Percentiles rank a stretch among this genome's conserved stretches.
These are phyloP conservation scores for Malthinus seriepunctatus DNA, from an alignment of 2,888 invertebrate genomes.

Conservation along the genomic window DNA sequence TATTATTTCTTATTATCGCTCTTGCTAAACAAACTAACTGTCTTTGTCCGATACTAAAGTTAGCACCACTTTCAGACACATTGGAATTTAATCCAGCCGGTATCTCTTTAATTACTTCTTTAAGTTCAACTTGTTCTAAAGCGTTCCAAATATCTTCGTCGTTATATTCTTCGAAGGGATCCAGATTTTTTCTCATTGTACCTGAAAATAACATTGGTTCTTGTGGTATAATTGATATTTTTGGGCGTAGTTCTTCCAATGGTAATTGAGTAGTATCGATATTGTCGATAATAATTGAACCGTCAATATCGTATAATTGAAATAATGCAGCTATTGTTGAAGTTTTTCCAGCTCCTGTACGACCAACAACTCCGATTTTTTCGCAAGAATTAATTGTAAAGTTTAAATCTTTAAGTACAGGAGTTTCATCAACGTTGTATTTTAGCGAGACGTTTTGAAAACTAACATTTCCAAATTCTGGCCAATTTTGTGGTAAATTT, in stretches of 20 bases:
- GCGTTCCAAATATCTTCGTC: conserved; percentile 82
- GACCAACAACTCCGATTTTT: conserved; percentile 79
- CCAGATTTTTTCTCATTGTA: conserved; percentile 84
- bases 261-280: conserved; percentile 73
- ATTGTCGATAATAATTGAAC: conserved; percentile 80
- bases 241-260: conserved; percentile 73
- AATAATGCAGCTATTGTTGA: conserved; percentile 79
- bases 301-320: conserved; percentile 77
- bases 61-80: conserved; percentile 67
- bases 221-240: conserved; percentile 84
- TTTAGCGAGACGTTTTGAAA: conserved; percentile 72
- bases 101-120: conserved; percentile 59
- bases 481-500: conserved; percentile 76
- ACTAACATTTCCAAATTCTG: conserved; percentile 67
- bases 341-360: conserved; percentile 87
- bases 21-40: conserved; percentile 71
- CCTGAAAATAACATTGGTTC: conserved; percentile 88
- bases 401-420: conserved; percentile 74
- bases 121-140: conserved; percentile 58
- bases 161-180: conserved; percentile 81
- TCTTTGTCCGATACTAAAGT: conserved; percentile 56
- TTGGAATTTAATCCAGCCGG: conserved; percentile 66
- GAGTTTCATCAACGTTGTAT: conserved; percentile 71
- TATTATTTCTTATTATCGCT: conserved; percentile 57
- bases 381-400: conserved; percentile 69